These are phyloP conservation scores for Pontoporia blainvillei DNA, from an alignment of 2,113 vertebrate species.

Conservation along the genomic window DNA sequence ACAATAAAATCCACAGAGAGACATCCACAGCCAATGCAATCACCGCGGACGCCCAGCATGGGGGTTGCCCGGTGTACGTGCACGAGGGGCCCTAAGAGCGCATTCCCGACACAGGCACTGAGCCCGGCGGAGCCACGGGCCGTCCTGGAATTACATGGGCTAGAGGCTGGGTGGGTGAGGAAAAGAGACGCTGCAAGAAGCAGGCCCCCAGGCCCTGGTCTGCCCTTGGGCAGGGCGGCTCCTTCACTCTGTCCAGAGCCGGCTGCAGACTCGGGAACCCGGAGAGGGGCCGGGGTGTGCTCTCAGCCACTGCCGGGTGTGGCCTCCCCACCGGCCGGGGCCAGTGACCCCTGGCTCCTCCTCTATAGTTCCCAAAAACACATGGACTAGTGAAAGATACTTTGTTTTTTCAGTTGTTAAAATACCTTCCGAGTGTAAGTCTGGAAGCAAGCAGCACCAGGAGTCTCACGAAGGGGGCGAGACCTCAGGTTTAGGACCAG, in stretches of 20 bases:
- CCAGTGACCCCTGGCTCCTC: background rate
- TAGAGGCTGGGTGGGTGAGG: background rate
- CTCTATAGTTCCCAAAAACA: background rate
- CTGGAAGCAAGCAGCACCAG: background rate
- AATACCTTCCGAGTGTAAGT: background rate
- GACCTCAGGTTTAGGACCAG: background rate
- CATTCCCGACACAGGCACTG: too few relatives aligned
- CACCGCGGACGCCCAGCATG: rapidly evolving
- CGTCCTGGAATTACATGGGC: background rate
- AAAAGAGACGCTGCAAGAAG: background rate
- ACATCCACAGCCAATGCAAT: rapidly evolving
- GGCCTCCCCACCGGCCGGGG: background rate
- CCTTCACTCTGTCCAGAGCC: background rate
- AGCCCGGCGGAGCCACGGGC: too few relatives aligned
- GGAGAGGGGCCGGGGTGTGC: background rate
- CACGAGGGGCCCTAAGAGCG: too few relatives aligned
- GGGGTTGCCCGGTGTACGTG: too few relatives aligned
- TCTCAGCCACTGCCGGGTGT: background rate
- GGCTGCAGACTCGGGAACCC: background rate
- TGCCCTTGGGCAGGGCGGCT: too few relatives aligned
- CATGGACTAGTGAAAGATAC: background rate
- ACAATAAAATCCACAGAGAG: background rate
- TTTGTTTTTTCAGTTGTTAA: background rate
- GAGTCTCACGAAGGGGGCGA: too few relatives aligned
- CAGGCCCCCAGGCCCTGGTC: too few relatives aligned